Base-by-base conservation (phyloP, 2,797 vertebrate genomes). In the Chelon auratus region DNA sequence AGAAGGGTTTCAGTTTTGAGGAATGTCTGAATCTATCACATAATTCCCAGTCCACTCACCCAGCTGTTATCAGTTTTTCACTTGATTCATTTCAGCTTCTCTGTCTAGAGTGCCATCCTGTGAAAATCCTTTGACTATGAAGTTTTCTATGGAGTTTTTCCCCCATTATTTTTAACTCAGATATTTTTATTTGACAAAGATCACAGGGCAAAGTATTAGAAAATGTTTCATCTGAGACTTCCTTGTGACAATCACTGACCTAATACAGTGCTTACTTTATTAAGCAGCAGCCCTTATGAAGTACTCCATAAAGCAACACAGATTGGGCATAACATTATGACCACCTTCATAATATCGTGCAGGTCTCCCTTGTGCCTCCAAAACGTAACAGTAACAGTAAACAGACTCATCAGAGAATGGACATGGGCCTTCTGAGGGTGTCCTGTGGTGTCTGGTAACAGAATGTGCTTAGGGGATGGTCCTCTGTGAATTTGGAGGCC, bases 51-150 rank as follows among this genome's bases (percentile, higher is more conserved):
- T 68, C 60, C 69, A 52, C 65, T 70, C 67, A 40, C 18, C 54
- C 72, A 65, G 55, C 75, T 75, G 68, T 52, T 78, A 72, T 78
- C 67, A 60, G 10, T 55, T 80, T 62, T 77, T 68, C 53, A 68
- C 26, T 77, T 64, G 60, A 22, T 62, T 80, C 64, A 62, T 62
- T 81, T 63, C 17, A 59, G 4, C 37, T 52, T 65, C 43, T 62
- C 51, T 42, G 15, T 55, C 51, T 69, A 26, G 54, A 45, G 43
- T 68, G 4, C n/a, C 55, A 39, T 61, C 54, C 55, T 0, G 7
- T 69, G 69, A 82, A 61, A 63, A 42, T n/a, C 18, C 47, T 74
- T 56, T 76, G 68, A 55, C 43, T 74, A 14, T 58, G 9, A 33
- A 50, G 26, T 42, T 75, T 24, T 22, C 22, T 33, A 33, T 26